Base-by-base conservation (phyloP, 2,888 invertebrate species). In the Eristalis arbustorum region DNA sequence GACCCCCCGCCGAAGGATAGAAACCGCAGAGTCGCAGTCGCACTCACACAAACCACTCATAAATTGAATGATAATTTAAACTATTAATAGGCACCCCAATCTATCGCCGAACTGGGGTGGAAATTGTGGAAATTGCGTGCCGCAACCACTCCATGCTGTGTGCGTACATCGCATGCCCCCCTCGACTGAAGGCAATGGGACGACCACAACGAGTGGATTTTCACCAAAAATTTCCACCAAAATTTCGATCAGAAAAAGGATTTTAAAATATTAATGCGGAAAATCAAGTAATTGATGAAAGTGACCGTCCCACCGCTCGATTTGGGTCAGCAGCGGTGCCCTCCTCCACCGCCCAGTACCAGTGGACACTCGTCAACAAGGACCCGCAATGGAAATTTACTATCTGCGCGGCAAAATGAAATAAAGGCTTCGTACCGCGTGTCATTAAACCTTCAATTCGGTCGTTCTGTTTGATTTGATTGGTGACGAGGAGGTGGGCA, bases 221-320 rank as follows among this genome's bases (percentile, higher is more conserved):
- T 49, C 18, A 49, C 49, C 49, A 49, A 49, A 68, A 78, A 62
- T 25, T 62, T 49, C 40, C 49, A 59, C 56, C 37, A 22, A 71
- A n/a, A 67, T 34, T 63, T 31, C 63, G 14, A 28, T 11, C 63
- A 14, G 34, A 49, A 62, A 28, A 34, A 34, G 11, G 72, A 75
- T 82, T 82, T 82, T 81, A 69, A 81, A 81, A 81, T 81, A 81
- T 81, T 81, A 42, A 81, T 81, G 64, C 42, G 68, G 62, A 49
- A 75, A 75, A 69, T 81, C 74, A 69, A 81, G 74, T 74, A 75
- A 75, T 81, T 69, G 80, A 75, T 61, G 74, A 81, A 59, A 81
- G 75, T 81, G 63, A 34, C 56, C 64, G 31, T 37, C 75, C 37
- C 18, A 49, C 49, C 6, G 1, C 18, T 23, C 14, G 61, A 72